These are phyloP conservation scores for Eulemur albifrons DNA, from an alignment of 2,797 vertebrate species.

Conservation along the genomic window DNA sequence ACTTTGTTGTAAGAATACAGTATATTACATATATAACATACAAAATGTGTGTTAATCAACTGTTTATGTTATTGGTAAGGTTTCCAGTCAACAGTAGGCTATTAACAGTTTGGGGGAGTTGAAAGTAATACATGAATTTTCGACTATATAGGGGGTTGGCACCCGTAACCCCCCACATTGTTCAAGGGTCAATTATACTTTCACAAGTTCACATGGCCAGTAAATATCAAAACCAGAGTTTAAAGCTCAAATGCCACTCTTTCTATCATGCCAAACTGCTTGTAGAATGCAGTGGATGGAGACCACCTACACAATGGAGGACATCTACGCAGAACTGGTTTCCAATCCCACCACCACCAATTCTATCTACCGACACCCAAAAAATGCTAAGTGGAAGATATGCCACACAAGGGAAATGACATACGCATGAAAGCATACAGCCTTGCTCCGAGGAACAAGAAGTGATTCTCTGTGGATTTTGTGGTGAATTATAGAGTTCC, in stretches of 20 bases:
- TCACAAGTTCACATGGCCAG: neutral
- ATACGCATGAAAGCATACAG: neutral
- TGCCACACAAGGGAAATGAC: neutral
- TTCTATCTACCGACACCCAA: neutral
- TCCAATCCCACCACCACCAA: neutral
- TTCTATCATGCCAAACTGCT: neutral
- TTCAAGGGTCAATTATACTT: neutral
- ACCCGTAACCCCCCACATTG: neutral
- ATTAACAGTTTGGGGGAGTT: neutral
- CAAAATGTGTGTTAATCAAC: neutral
- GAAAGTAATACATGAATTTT: neutral
- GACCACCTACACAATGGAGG: neutral
- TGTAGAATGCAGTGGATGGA: neutral
- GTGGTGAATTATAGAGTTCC: neutral
- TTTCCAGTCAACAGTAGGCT: neutral
- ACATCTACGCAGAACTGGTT: neutral
- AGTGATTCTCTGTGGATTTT: slow-evolving; percentile 1
- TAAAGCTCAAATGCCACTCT: slow-evolving; percentile 1
- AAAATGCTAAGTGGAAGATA: neutral
- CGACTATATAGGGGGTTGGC: neutral
- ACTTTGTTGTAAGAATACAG: neutral
- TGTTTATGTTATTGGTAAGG: neutral
- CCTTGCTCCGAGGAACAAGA: slow-evolving; percentile 44
- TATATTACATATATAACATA: neutral
- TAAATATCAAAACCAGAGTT: neutral